These are phyloP conservation scores for Poeciliopsis prolifica DNA, from an alignment of 2,113 vertebrate species.

Conservation along the genomic window DNA sequence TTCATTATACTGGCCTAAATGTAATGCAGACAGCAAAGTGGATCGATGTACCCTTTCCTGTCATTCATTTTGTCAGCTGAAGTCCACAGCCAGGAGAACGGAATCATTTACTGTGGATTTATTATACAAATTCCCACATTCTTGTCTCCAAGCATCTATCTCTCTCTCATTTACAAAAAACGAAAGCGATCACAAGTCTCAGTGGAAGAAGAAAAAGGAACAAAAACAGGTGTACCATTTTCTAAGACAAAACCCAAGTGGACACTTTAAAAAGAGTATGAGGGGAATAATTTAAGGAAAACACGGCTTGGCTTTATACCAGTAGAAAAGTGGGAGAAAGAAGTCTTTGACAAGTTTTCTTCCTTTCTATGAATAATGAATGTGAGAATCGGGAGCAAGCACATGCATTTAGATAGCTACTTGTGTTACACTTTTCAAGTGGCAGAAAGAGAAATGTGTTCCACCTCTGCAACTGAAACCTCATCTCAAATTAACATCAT, in stretches of 20 bases:
- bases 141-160: neutral
- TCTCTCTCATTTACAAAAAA: too few relatives aligned
- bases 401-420: slow-evolving; percentile 72
- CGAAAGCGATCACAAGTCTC: too few relatives aligned
- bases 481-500: slow-evolving; percentile 68
- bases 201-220: neutral
- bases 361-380: slow-evolving; percentile 71
- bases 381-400: slow-evolving; percentile 54
- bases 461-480: slow-evolving; percentile 26
- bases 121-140: neutral
- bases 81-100: neutral
- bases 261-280: slow-evolving; percentile 23
- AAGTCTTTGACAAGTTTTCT: slow-evolving; percentile 53
- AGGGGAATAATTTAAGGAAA: slow-evolving; percentile 11
- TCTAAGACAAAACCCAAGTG: slow-evolving; percentile 40
- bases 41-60: neutral
- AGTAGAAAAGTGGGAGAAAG: slow-evolving; percentile 5
- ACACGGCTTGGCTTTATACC: slow-evolving; percentile 5
- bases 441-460: slow-evolving; percentile 40
- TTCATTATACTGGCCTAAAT: neutral
- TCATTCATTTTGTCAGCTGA: slow-evolving; percentile 2
- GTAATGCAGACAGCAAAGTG: neutral
- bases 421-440: slow-evolving; percentile 64
- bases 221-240: slow-evolving; percentile 1
- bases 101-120: neutral